Conservation (phyloP, 2,888 invertebrate genomes). For the Athripsodes cinereus region DNA sequence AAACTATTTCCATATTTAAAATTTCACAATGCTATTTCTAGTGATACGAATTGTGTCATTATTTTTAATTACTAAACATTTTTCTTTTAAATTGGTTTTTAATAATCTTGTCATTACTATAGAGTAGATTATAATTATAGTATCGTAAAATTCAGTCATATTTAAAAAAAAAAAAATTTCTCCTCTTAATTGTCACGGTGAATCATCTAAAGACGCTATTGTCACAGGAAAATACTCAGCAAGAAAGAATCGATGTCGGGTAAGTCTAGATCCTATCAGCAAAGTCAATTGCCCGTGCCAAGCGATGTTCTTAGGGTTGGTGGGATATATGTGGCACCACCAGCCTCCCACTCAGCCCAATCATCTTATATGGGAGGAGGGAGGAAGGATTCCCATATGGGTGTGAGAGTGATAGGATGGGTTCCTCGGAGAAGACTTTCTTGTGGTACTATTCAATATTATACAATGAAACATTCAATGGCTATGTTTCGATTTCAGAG, state of each 20-base stretch:
- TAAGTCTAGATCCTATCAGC: slow-evolving; percentile 48
- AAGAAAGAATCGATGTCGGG: slow-evolving; percentile 25
- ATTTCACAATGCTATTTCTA: too few relatives aligned
- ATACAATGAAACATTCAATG: background rate
- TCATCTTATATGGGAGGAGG: background rate
- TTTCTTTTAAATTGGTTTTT: too few relatives aligned
- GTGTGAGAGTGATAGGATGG: background rate
- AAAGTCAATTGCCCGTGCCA: slow-evolving; percentile 55
- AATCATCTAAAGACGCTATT: slow-evolving; percentile 1
- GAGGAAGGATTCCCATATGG: background rate
- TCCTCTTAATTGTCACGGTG: too few relatives aligned
- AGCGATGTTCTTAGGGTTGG: slow-evolving; percentile 26
- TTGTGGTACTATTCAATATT: background rate
- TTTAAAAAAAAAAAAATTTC: too few relatives aligned
- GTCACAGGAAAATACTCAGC: slow-evolving; percentile 24
- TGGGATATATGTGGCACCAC: background rate
- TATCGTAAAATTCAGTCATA: too few relatives aligned
- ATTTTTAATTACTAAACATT: too few relatives aligned
- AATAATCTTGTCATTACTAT: too few relatives aligned
- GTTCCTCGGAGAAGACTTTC: background rate
- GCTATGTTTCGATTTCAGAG: background rate
- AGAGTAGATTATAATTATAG: too few relatives aligned
- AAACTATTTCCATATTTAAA: too few relatives aligned
- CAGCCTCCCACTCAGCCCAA: background rate
- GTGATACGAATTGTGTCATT: too few relatives aligned